Conservation (phyloP, 1,140 invertebrate genomes). For the Orius insidiosus region DNA sequence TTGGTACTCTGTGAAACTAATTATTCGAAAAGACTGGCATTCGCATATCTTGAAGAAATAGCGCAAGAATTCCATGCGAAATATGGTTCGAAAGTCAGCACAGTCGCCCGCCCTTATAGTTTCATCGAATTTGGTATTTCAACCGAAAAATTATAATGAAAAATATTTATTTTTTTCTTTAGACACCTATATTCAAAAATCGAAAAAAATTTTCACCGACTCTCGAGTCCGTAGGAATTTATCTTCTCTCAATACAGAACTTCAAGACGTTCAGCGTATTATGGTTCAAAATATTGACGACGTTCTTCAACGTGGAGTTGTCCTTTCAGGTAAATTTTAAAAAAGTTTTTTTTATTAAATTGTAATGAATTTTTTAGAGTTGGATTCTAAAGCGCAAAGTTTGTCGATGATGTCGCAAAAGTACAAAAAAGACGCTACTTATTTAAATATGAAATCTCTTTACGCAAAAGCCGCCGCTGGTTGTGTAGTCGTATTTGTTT, state of each 20-base stretch:
- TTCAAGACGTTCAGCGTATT: constrained; percentile 97
- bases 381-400: constrained; percentile 95
- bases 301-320: constrained; percentile 88
- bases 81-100: constrained; percentile 78
- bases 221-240: constrained; percentile 75
- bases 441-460: constrained; percentile 88
- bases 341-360: constrained; percentile 6
- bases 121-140: constrained; percentile 95
- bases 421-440: constrained; percentile 95
- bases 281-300: constrained; percentile 99
- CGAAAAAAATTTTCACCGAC: constrained; percentile 82
- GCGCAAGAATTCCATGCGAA: constrained; percentile 86
- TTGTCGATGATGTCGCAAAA: constrained; percentile 92
- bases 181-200: constrained; percentile 96
- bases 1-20: constrained; percentile 85
- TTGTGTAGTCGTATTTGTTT: constrained; percentile 67
- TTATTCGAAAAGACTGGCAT: constrained; percentile 89
- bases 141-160: neutral
- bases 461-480: constrained; percentile 84
- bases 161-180: constrained; percentile 19
- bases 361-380: constrained; percentile 44
- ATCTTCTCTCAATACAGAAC: constrained; percentile 74
- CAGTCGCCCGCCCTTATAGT: constrained; percentile 84
- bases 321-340: constrained; percentile 87
- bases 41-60: constrained; percentile 92